Percentiles rank a stretch among this genome's conserved stretches.
phyloP scores from a whole-genome alignment of 2,113 vertebrate species.

The Rhea pennata region DNA sequence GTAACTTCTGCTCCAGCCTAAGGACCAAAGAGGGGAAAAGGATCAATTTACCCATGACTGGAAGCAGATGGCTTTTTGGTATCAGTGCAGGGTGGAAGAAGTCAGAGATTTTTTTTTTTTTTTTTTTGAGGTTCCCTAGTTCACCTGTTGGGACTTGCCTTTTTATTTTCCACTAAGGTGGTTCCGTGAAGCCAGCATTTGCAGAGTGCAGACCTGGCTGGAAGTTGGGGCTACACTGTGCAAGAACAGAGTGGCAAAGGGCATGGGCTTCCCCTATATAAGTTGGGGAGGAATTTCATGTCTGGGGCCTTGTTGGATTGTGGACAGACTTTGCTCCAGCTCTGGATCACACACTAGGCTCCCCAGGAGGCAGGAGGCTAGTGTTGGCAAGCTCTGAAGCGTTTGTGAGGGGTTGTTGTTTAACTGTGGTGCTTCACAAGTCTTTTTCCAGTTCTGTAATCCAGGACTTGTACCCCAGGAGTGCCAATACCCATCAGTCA shows the following conservation, averaged over 20 bases:
- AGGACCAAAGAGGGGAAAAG: background rate
- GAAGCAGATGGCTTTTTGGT: background rate
- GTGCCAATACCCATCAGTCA: background rate
- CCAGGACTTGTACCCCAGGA: background rate
- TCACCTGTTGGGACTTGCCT: background rate
- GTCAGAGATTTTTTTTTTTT: no score
- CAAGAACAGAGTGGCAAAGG: background rate
- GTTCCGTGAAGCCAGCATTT: background rate
- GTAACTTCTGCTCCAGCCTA: background rate
- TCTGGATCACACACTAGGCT: background rate
- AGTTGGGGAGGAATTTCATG: rapidly evolving
- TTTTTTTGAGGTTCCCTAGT: background rate
- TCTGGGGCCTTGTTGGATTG: background rate
- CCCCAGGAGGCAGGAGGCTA: background rate
- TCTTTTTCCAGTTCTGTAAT: background rate
- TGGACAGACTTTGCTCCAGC: background rate
- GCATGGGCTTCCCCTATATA: background rate
- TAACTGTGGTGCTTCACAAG: background rate
- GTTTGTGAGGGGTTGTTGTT: background rate
- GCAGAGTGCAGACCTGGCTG: rapidly evolving
- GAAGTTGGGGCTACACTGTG: background rate
- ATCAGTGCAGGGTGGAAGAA: background rate
- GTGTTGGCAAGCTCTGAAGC: background rate
- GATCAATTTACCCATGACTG: background rate
- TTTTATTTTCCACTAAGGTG: background rate